A percentile compares a stretch with the other conserved stretches of the same genome.
Evolutionary conservation across 2,888 invertebrate species (phyloP).

Genomic region (Melikaiella ostensackeni): DNA sequence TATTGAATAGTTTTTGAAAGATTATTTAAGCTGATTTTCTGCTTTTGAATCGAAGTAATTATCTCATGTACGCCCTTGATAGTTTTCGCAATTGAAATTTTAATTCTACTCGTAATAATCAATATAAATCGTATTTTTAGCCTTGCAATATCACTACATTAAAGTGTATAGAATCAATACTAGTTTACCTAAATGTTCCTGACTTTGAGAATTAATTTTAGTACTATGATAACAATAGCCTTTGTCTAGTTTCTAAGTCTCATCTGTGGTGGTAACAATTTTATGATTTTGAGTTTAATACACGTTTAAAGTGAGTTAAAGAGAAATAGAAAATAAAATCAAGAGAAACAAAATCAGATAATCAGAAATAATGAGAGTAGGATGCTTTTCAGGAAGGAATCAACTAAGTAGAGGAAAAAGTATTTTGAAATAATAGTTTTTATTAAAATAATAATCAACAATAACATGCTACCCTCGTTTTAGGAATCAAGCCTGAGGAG

Average conservation of each 20-base stretch:
- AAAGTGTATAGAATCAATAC: background rate
- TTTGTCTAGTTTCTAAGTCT: slow-evolving; percentile 15
- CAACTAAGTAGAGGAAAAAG: background rate
- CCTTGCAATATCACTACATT: background rate
- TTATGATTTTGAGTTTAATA: background rate
- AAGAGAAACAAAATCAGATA: background rate
- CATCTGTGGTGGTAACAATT: background rate
- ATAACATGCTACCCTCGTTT: slow-evolving; percentile 2
- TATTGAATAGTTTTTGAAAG: background rate
- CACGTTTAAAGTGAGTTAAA: background rate
- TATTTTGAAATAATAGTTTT: slow-evolving; percentile 21
- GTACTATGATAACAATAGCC: background rate
- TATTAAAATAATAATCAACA: slow-evolving; percentile 34
- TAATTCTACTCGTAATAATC: background rate
- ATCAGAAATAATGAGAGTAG: background rate
- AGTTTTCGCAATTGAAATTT: background rate
- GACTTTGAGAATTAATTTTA: background rate
- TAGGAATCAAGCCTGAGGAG: background rate
- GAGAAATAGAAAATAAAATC: background rate
- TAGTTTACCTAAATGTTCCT: background rate
- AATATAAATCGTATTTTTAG: background rate
- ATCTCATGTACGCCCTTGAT: background rate
- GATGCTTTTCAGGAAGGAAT: background rate
- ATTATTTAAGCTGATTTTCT: background rate
- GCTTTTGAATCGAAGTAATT: background rate